Evolutionary conservation across 1,140 invertebrate genomes (phyloP), one percentile per base, ranked within the genome.

Genomic region (Spodoptera frugiperda): DNA sequence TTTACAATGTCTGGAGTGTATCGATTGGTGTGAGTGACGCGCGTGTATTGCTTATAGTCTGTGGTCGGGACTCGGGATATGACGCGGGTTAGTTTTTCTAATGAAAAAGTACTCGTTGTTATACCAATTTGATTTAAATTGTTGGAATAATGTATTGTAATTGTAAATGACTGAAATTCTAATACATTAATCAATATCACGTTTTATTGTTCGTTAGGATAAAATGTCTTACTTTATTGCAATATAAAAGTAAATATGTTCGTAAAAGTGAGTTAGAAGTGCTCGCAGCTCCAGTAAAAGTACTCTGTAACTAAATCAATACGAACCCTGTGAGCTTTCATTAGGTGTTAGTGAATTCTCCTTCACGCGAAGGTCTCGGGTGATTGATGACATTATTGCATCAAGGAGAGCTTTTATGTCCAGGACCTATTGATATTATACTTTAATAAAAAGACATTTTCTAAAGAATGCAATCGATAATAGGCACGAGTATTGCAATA

Each of bases 1-100:
- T 63, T 63, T 63, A 63, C 5, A 57, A 30, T 33, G 59, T 63
- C 59, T 63, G 59, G 59, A 63, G 59, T 63, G n/a, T 63, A 63
- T 63, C 59, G 59, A 63, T 63, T 63, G 59, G 59, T 63, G n/a
- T 44, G 33, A 44, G 59, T 44, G 59, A 63, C 33, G 59, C 59
- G 59, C 59, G 33, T 44, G 59, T 63, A 63, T 63, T 63, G 30
- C 59, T 39, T 39, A 39, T 39, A 63, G 33, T 63, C 59, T 63
- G 59, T 44, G 59, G 59, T 15, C 59, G 59, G 33, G 59, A 63
- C 44, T 15, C 59, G 33, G 59, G 59, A 63, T 63, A 33, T 15
- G 33, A 63, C 59, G 59, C 59, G 59, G 44, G n/a, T 44, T 63
- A 63, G 59, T 63, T 44, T 61, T 63, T 63, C 59, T 19, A 63